These are phyloP conservation scores for Sinocyclocheilus grahami DNA, from an alignment of 2,113 vertebrate genomes.

Conservation along the genomic window DNA sequence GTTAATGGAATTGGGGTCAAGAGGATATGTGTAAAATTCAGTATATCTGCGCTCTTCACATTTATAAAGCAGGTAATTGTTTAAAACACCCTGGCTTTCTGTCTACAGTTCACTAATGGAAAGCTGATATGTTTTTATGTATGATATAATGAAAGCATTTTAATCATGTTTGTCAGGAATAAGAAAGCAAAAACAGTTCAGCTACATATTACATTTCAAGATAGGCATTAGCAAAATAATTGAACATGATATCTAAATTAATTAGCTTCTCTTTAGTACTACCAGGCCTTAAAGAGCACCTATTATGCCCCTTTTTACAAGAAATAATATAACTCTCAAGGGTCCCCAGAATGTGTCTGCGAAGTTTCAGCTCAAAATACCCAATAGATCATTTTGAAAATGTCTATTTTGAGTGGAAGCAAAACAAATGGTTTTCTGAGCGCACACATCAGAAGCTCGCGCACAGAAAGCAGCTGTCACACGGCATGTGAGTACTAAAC, in stretches of 20 bases:
- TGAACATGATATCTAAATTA: slow-evolving; percentile 28
- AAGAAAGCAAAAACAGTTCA: slow-evolving; percentile 1
- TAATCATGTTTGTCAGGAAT: slow-evolving; percentile 8
- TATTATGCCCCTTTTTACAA: no score
- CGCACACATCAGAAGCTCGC: no score
- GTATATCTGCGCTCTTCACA: slow-evolving; percentile 63
- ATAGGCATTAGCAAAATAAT: slow-evolving; percentile 6
- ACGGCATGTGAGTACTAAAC: no score
- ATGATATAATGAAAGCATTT: slow-evolving; percentile 32
- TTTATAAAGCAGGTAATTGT: slow-evolving; percentile 76
- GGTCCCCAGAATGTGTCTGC: no score
- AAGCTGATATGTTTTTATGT: slow-evolving; percentile 40
- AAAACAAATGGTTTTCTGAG: no score
- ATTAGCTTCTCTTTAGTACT: not conserved
- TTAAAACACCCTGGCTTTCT: slow-evolving; percentile 36
- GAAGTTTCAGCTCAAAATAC: no score
- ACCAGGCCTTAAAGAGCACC: not conserved
- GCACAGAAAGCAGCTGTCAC: no score
- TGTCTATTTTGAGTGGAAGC: no score
- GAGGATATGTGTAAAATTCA: slow-evolving; percentile 64
- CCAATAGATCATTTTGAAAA: no score
- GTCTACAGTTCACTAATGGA: slow-evolving; percentile 41
- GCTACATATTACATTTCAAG: slow-evolving; percentile 3
- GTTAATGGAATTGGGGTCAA: slow-evolving; percentile 81
- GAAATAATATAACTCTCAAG: no score